These are phyloP conservation scores for Brenthis daphne DNA, from an alignment of 2,888 invertebrate genomes.

Conservation along the genomic window DNA sequence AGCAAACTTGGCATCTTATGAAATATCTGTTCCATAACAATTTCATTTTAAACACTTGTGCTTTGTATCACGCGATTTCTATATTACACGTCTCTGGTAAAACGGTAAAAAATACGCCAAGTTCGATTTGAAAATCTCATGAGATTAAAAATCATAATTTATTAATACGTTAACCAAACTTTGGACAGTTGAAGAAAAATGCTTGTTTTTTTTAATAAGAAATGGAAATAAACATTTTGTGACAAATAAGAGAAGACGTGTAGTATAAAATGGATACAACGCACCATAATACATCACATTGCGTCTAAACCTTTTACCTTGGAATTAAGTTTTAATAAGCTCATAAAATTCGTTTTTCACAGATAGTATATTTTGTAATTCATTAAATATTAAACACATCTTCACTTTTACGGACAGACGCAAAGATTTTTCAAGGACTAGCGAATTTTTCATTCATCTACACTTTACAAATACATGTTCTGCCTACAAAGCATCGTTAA, in stretches of 20 bases:
- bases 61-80: slow-evolving; percentile 45
- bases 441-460: slow-evolving; percentile 59
- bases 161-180: not conserved
- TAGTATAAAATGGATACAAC: slow-evolving; percentile 60
- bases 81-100: slow-evolving; percentile 39
- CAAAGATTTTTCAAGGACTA: slow-evolving; percentile 70
- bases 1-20: slow-evolving; percentile 73
- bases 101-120: not conserved
- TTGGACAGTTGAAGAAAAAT: not conserved
- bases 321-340: slow-evolving; percentile 79
- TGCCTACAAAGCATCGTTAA: slow-evolving; percentile 68
- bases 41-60: slow-evolving; percentile 34
- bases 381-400: slow-evolving; percentile 65
- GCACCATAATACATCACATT: slow-evolving; percentile 52
- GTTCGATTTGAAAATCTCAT: not conserved
- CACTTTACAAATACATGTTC: slow-evolving; percentile 39
- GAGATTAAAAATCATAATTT: not conserved
- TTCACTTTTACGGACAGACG: slow-evolving; percentile 71
- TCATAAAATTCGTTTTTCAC: slow-evolving; percentile 81
- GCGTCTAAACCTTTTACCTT: slow-evolving; percentile 59
- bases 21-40: slow-evolving; percentile 54
- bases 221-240: too few relatives aligned
- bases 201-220: not conserved
- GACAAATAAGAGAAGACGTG: slow-evolving; percentile 53
- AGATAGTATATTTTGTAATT: slow-evolving; percentile 66